Base-by-base conservation (phyloP, 2,797 vertebrate genomes). In the Eulemur mongoz region DNA sequence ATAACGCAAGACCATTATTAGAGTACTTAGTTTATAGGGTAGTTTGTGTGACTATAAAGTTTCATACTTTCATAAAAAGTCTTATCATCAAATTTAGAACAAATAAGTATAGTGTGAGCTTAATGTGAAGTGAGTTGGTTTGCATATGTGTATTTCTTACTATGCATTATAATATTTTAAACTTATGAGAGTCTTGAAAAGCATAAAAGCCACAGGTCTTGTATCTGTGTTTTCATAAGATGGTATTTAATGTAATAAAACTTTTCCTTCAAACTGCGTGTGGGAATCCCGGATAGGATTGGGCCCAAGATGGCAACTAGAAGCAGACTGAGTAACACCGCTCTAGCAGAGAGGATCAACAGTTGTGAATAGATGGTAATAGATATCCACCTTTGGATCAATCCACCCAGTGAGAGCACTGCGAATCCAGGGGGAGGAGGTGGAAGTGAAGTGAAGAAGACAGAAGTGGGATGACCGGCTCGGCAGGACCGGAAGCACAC, bases 51-150 rank as follows among this genome's bases (percentile, higher is more conserved):
- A 63, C 89, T 45, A 59, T 32, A 86, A 86, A 79, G 2, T 67
- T 88, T 93, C 25, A 88, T 88, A 54, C 35, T 43, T 86, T 89
- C 50, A 65, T 40, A 87, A 76, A 82, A 91, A 89, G 82, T 15
- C 40, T 15, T 85, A 48, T 80, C 1, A 7, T 32, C 54, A 43
- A 87, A 57, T 17, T 43, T 89, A 80, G 23, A 84, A 54, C 32
- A 87, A 87, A 63, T 63, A 65, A 80, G 6, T 35, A 13, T 32
- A 57, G 48, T n/a, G 1, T 70, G n/a, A 85, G 4, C 38, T 63
- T 70, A 88, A 73, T 61, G 14, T 82, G 10, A 82, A 54, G 0
- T 43, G 32, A 69, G 12, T 61, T 76, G 52, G 35, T 75, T 81
- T 79, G 14, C 5, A 18, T 48, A 70, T 32, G 2, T 27, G 25